phyloP scores from a whole-genome alignment of 2,113 vertebrate genomes.

The Alces alces region DNA sequence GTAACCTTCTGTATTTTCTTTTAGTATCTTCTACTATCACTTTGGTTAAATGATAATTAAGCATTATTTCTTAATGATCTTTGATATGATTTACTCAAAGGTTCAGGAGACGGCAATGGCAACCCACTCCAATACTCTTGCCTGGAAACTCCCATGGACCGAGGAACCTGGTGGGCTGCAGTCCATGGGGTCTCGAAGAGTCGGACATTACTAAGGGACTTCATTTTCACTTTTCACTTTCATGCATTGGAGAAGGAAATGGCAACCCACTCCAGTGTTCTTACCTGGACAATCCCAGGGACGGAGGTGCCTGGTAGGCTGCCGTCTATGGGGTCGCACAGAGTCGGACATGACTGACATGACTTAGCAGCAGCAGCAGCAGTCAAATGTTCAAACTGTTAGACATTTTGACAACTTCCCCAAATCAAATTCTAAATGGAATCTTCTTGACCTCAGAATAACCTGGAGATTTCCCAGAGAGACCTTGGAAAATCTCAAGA shows the following conservation, averaged over 20 bases:
- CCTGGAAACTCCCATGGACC: background rate
- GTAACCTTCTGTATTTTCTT: background rate
- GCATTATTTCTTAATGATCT: background rate
- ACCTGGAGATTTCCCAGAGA: background rate
- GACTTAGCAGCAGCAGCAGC: background rate
- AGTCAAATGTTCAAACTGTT: background rate
- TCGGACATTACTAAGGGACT: background rate
- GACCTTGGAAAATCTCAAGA: background rate
- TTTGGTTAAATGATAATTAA: background rate
- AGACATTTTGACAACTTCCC: background rate
- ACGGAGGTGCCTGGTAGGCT: background rate
- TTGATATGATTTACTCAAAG: background rate
- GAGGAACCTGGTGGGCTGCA: background rate
- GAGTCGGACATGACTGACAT: background rate
- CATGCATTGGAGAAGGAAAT: background rate
- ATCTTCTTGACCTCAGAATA: background rate
- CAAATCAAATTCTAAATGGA: background rate
- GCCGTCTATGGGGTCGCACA: background rate
- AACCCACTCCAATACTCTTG: background rate
- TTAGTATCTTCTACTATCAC: background rate
- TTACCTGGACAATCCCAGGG: background rate
- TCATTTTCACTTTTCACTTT: background rate
- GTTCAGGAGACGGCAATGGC: rapidly evolving
- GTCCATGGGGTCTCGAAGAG: background rate
- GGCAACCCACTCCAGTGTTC: background rate